phyloP scores from a whole-genome alignment of 2,113 vertebrate species.

The Irena cyanogastra region DNA sequence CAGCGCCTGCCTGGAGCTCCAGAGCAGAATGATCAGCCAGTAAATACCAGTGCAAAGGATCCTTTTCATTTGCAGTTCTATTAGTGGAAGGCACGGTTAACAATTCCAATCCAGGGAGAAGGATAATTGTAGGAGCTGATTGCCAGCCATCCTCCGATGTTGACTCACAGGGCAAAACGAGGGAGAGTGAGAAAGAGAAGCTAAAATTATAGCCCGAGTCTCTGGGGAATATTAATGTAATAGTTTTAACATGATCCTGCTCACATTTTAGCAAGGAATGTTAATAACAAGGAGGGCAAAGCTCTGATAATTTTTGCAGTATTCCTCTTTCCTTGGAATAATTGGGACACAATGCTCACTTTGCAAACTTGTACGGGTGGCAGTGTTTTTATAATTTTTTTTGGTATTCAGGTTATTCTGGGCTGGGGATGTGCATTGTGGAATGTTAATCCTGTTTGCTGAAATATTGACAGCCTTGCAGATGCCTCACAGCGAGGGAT shows the following conservation, averaged over 20 bases:
- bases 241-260: constrained; percentile 48
- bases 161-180: constrained; percentile 65
- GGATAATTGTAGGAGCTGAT: constrained; percentile 69
- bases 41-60: constrained; percentile 31
- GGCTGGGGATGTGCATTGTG: not conserved
- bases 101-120: constrained; percentile 57
- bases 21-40: constrained; percentile 20
- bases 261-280: constrained; percentile 39
- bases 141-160: constrained; percentile 57
- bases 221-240: constrained; percentile 66
- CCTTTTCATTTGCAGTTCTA: constrained; percentile 65
- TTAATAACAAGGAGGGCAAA: constrained; percentile 28
- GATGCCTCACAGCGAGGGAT: not conserved
- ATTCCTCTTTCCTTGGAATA: constrained; percentile 19
- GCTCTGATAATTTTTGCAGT: constrained; percentile 15
- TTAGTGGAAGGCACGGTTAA: constrained; percentile 58
- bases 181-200: constrained; percentile 47
- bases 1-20: not conserved
- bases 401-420: not conserved
- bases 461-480: not conserved
- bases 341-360: not conserved
- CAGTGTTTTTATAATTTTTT: not conserved
- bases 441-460: constrained; percentile 30
- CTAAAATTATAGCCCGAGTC: constrained; percentile 55
- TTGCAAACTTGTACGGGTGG: not conserved